Conservation (phyloP, 2,113 vertebrate species). For the Willisornis vidua region DNA sequence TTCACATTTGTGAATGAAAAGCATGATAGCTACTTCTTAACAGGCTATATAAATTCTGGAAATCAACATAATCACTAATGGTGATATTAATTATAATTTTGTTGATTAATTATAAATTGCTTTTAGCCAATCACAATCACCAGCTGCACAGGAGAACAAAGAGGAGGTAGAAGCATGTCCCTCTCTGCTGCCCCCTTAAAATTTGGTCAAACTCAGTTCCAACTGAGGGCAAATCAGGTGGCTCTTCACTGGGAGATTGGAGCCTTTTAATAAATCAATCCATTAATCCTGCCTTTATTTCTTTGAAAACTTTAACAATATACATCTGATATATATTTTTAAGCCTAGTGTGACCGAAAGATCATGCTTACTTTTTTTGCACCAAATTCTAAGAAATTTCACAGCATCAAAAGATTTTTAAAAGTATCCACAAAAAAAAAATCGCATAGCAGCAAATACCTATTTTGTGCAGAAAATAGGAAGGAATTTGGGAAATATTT, state of each 20-base stretch:
- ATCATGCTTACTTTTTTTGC: accelerated
- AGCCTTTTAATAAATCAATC: neutral
- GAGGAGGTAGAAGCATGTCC: neutral
- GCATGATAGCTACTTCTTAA: neutral
- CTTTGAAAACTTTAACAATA: neutral
- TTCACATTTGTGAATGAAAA: neutral
- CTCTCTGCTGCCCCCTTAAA: neutral
- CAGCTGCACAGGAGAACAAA: neutral
- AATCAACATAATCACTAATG: neutral
- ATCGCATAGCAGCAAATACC: neutral
- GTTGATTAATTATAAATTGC: neutral
- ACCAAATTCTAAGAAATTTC: neutral
- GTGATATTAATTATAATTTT: neutral
- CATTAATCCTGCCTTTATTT: neutral
- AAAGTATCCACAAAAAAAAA: neutral
- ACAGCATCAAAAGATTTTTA: neutral
- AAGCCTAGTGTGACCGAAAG: neutral
- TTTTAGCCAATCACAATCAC: neutral
- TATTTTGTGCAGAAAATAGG: neutral
- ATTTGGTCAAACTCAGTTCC: neutral
- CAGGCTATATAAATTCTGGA: neutral
- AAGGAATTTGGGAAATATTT: neutral
- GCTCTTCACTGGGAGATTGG: neutral
- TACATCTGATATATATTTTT: neutral
- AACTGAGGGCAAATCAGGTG: neutral